These are phyloP conservation scores for Lithobates pipiens DNA, from an alignment of 2,797 vertebrate genomes.

Conservation along the genomic window DNA sequence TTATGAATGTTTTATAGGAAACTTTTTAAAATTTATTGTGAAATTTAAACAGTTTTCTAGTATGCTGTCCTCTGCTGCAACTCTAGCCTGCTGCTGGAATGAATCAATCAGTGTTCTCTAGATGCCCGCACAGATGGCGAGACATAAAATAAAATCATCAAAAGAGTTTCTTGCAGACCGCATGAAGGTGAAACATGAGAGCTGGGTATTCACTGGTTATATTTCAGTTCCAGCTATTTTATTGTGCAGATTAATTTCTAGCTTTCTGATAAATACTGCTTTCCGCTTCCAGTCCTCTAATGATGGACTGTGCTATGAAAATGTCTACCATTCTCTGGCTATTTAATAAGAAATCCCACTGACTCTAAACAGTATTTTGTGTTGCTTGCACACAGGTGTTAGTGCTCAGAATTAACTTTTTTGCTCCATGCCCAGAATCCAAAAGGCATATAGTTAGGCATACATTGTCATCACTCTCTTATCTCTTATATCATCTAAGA, in stretches of 20 bases:
- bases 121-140: neutral
- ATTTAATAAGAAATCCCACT: neutral
- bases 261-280: conserved; percentile 18
- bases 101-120: neutral
- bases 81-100: neutral
- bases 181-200: conserved; percentile 11
- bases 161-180: neutral
- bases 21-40: neutral
- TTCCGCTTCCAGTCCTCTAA: neutral
- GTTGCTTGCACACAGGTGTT: neutral
- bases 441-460: neutral
- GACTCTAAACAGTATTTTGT: neutral
- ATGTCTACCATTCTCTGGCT: neutral
- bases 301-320: conserved; percentile 3
- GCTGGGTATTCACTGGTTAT: neutral
- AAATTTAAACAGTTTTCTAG: neutral
- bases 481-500: no score
- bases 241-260: conserved; percentile 18
- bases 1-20: neutral
- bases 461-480: neutral
- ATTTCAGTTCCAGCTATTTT: conserved; percentile 9
- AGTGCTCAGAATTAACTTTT: neutral
- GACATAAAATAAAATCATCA: conserved; percentile 17
- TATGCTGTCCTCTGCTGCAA: neutral
- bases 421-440: neutral